These are phyloP conservation scores for Eumerus sabulonum DNA, from an alignment of 2,888 invertebrate genomes.

Conservation along the genomic window DNA sequence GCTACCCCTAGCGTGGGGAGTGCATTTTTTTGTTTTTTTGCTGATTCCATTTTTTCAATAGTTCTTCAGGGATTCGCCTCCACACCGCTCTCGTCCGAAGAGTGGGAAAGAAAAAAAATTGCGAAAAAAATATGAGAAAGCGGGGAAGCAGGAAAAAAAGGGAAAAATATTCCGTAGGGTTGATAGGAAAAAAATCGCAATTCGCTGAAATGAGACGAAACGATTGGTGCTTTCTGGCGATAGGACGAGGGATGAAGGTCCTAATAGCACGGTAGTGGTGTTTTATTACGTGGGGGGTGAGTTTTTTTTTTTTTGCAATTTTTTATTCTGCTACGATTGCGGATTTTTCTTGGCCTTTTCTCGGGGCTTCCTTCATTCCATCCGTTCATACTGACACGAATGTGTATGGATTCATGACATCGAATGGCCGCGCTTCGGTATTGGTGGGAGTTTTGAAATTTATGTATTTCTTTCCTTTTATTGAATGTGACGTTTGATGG, in stretches of 20 bases:
- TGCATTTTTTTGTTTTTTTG: conserved; percentile 39
- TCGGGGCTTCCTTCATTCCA: conserved; percentile 48
- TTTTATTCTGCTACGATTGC: conserved; percentile 37
- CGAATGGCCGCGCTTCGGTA: conserved; percentile 14
- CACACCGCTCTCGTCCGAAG: conserved; percentile 26
- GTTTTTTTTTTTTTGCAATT: conserved; percentile 17
- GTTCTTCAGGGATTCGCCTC: conserved; percentile 7
- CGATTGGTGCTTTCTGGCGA: conserved; percentile 55
- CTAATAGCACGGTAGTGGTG: not conserved
- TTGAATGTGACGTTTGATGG: conserved; percentile 57
- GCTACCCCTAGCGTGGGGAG: conserved; percentile 38
- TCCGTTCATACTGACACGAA: not conserved
- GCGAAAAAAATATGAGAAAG: conserved; percentile 29
- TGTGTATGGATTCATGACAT: conserved; percentile 19
- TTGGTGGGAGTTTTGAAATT: conserved; percentile 38
- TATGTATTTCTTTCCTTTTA: too few species aligned
- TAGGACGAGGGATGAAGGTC: conserved; percentile 1
- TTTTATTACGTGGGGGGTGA: not conserved
- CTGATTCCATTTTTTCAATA: not conserved
- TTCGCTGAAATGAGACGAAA: conserved; percentile 66
- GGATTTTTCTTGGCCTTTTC: conserved; percentile 37
- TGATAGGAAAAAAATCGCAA: conserved; percentile 49
- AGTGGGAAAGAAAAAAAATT: conserved; percentile 35
- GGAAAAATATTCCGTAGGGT: conserved; percentile 11
- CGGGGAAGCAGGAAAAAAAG: conserved; percentile 38